These are phyloP conservation scores for Diachasmimorpha longicaudata DNA, from an alignment of 1,140 invertebrate species.

Conservation along the genomic window DNA sequence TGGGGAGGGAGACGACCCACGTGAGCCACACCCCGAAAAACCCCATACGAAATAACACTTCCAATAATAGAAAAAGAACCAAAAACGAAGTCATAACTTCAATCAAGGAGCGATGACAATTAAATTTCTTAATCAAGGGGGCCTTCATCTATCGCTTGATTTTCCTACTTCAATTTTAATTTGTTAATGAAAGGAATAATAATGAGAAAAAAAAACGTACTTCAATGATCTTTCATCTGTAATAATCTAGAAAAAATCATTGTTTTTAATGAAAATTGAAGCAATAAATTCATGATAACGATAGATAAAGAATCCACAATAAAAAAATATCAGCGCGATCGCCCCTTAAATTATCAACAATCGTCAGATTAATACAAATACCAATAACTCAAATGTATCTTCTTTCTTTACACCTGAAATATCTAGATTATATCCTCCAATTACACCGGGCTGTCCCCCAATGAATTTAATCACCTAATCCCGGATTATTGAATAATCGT, in stretches of 20 bases:
- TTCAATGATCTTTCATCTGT: no score
- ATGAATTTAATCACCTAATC: background rate
- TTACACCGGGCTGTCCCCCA: background rate
- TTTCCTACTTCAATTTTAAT: no score
- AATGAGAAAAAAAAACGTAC: no score
- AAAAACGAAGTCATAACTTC: background rate
- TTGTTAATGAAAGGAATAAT: no score
- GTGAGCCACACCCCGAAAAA: background rate
- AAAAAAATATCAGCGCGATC: background rate
- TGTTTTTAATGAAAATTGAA: no score
- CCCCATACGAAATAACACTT: slow-evolving; percentile 3
- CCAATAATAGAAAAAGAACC: slow-evolving; percentile 1
- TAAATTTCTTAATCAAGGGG: no score
- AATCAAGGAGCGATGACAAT: no score
- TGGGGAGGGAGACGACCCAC: background rate
- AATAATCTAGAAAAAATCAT: no score
- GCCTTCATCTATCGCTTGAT: no score
- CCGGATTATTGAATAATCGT: background rate
- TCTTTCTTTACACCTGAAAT: background rate
- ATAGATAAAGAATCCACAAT: no score
- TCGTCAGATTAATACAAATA: slow-evolving; percentile 1
- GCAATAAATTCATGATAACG: no score
- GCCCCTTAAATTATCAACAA: background rate
- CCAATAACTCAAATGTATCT: slow-evolving; percentile 12
- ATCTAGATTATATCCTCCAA: slow-evolving; percentile 11